Evolutionary conservation across 2,113 vertebrate species (phyloP), one percentile per base, ranked within the genome.

Genomic region (Ceyx melanurus): DNA sequence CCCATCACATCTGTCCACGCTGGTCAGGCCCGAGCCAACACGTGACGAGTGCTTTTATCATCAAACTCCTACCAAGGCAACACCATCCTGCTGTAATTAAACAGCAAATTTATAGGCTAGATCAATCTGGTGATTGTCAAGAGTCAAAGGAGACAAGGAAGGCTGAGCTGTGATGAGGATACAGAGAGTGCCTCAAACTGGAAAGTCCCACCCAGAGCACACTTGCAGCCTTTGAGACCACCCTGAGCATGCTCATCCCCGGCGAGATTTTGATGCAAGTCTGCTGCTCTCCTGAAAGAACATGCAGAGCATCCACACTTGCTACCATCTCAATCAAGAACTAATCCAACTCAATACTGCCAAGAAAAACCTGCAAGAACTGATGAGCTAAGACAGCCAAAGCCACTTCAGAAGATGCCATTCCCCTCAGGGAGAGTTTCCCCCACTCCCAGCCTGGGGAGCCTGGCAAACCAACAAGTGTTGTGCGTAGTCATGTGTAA

Each of bases 401-500:
- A 35, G 14, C 19, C n/a, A 28, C 42, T 82, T 75, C 0, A 3
- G 66, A 89, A 87, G 56, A 82, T 3, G 43, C 26, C 25, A 28
- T 78, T 88, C 66, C 86, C 86, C 89, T 81, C 86, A 0, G 1
- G 37, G 60, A 80, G 70, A 92, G 45, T 46, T 60, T 93, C 75
- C 82, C 46, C 76, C 86, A 90, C 90, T 88, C 88, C 84, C 64
- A 45, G 40, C 22, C 65, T 1, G 29, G 68, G 76, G 72, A 92
- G 79, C 53, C 87, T 66, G 91, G 91, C 89, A 94, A 91, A 86
- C 35, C 8, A 85, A 73, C 16, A 3, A 86, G 68, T 1, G 10
- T 60, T 91, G 64, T 82, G 76, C 22, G 58, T 53, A 94, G 79
- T 42, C 88, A 50, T 56, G 57, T 95, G 68, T 91, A 96, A 97